These are phyloP conservation scores for Boloria selene DNA, from an alignment of 2,888 invertebrate genomes.

Conservation along the genomic window DNA sequence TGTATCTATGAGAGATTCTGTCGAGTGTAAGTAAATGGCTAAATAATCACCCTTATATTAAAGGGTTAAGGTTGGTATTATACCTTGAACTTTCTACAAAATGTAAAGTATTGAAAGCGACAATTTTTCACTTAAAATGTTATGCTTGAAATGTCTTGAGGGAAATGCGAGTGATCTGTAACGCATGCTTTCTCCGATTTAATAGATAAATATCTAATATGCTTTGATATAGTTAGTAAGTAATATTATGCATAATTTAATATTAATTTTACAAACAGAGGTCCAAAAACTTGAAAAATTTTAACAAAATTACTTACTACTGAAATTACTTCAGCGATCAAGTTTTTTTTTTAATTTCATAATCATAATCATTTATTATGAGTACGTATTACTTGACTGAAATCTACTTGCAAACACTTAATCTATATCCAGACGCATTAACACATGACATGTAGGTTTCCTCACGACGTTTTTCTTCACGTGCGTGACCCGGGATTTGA, in stretches of 20 bases:
- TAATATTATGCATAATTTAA: neutral
- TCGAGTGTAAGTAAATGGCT: neutral
- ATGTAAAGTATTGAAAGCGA: slow-evolving; percentile 60
- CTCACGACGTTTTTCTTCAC: too few species aligned
- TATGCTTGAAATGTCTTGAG: slow-evolving; percentile 64
- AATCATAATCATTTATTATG: too few species aligned
- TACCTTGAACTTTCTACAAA: slow-evolving; percentile 56
- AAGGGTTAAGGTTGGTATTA: slow-evolving; percentile 20
- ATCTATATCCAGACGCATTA: too few species aligned
- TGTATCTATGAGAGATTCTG: neutral
- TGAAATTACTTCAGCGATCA: too few species aligned
- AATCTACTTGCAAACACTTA: too few species aligned
- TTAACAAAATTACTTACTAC: too few species aligned
- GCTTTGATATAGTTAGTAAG: neutral
- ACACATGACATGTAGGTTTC: too few species aligned
- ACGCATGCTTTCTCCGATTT: slow-evolving; percentile 45
- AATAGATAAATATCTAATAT: slow-evolving; percentile 2
- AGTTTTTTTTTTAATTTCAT: too few species aligned
- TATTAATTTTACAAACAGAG: neutral
- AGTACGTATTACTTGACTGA: too few species aligned
- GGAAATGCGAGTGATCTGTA: slow-evolving; percentile 54
- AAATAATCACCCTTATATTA: slow-evolving; percentile 21
- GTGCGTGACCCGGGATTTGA: too few species aligned
- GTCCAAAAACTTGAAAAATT: too few species aligned
- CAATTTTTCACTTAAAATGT: slow-evolving; percentile 69